A percentile compares a stretch with the other conserved stretches of the same genome.
Evolutionary conservation across 2,113 vertebrate genomes (phyloP).

Genomic region (Geothlypis trichas): DNA sequence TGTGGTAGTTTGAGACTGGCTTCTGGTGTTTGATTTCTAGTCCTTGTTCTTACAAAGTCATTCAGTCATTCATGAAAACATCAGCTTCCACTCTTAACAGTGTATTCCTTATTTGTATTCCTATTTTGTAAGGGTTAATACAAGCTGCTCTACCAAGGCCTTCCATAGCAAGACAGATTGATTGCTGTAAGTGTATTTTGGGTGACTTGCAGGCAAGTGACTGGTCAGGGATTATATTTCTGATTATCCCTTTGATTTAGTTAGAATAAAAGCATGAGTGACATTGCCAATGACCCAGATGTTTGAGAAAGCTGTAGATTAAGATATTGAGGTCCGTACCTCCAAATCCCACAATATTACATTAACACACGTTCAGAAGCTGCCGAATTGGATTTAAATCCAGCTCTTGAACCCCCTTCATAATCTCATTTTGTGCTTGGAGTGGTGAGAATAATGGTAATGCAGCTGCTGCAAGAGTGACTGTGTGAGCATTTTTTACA

Average conservation of each 20-base stretch:
- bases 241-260: constrained; percentile 53
- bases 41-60: neutral
- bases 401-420: constrained; percentile 54
- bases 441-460: constrained; percentile 69
- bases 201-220: constrained; percentile 44
- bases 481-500: constrained; percentile 66
- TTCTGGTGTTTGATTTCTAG: neutral
- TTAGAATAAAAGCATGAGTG: constrained; percentile 69
- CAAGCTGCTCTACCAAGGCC: neutral
- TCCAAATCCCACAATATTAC: constrained; percentile 67
- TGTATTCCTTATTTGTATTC: neutral
- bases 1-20: neutral
- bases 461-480: constrained; percentile 52
- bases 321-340: constrained; percentile 51
- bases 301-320: constrained; percentile 62
- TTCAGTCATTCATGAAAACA: neutral
- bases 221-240: constrained; percentile 57
- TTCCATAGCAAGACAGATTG: neutral
- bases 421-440: constrained; percentile 76
- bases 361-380: constrained; percentile 66
- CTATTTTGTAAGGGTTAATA: constrained; percentile 14
- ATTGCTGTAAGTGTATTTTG: constrained; percentile 32
- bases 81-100: neutral
- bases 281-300: constrained; percentile 74
- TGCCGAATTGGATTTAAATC: constrained; percentile 75